Evolutionary conservation across 2,888 invertebrate genomes (phyloP), one percentile per base, ranked within the genome.

Genomic region (Cryptus armator): DNA sequence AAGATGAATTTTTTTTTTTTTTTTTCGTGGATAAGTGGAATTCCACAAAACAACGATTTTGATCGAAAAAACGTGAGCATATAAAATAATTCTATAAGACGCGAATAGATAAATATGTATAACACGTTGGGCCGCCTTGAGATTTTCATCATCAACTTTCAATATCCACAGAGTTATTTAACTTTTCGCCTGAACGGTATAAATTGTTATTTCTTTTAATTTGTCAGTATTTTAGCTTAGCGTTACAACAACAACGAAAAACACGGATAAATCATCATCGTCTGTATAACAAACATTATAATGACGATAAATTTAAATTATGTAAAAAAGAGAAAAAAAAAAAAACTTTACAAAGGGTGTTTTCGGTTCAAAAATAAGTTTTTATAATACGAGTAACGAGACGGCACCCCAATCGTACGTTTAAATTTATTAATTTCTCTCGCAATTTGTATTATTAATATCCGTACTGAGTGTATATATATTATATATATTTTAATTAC

Each of bases 381-480:
- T 43, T 56, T 83, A 51, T 10, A 51, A 59, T 46, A 44, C 48
- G 46, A 59, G 32, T 43, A 48, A 48, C 44, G 16, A 62, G 51
- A 46, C 64, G n/a, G 64, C 75, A 68, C 53, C 37, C 37, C 59
- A 48, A 62, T 66, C 46, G 44, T 84, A 74, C 19, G n/a, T 72
- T 74, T 43, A 75, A 82, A 84, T 68, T 79, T 66, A 67, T 77
- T 44, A 44, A 32, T 37, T 83, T 70, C 37, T 72, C 56, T 76
- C 82, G 68, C 78, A 85, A 82, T 85, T 87, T 80, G 67, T 83
- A 81, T 64, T 70, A 70, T 82, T 68, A 89, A 86, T 88, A 86
- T 89, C 87, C 84, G 90, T 90, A 91, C 90, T 90, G 90, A 92
- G 86, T 92, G 92, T 92, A 92, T 90, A 91, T 84, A 81, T 92